Percentiles rank a stretch among this genome's conserved stretches.
These are phyloP conservation scores for Sycophila texana DNA, from an alignment of 2,888 invertebrate genomes.

Conservation along the genomic window DNA sequence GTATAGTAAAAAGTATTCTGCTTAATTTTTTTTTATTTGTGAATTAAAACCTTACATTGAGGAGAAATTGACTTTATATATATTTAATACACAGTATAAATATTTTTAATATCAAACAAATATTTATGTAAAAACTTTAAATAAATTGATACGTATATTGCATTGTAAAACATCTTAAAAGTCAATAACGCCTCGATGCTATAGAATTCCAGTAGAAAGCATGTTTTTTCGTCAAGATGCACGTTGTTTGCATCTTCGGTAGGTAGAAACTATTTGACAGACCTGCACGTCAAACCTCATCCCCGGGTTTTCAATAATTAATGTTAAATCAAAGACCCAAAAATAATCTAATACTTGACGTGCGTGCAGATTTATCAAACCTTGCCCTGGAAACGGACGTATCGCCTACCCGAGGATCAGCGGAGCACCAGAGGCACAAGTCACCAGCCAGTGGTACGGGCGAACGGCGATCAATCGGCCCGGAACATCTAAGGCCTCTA, in stretches of 20 bases:
- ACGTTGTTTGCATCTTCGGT: conserved; percentile 59
- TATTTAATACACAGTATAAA: background rate
- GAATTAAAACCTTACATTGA: too few relatives aligned
- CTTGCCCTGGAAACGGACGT: conserved; percentile 84
- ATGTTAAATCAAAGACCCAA: background rate
- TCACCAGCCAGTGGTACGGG: conserved; percentile 24
- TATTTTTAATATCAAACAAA: background rate
- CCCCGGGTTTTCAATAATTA: background rate
- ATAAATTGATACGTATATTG: background rate
- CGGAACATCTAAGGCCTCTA: conserved; percentile 81
- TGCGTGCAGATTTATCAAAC: conserved; percentile 83
- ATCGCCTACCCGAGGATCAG: conserved; percentile 73
- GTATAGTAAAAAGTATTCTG: background rate
- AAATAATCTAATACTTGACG: background rate
- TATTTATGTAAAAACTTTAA: background rate
- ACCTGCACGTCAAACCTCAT: conserved; percentile 25
- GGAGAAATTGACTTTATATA: too few relatives aligned
- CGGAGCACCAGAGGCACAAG: conserved; percentile 41
- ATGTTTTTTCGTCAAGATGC: conserved; percentile 45
- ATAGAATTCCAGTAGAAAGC: conserved; percentile 3
- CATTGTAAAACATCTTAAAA: background rate
- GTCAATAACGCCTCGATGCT: background rate
- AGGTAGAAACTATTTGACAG: conserved; percentile 43
- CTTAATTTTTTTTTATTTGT: too few relatives aligned
- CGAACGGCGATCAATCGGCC: conserved; percentile 76